Evolutionary conservation across 1,140 invertebrate species (phyloP), one percentile per base, ranked within the genome.

Genomic region (Micrasema longulum): DNA sequence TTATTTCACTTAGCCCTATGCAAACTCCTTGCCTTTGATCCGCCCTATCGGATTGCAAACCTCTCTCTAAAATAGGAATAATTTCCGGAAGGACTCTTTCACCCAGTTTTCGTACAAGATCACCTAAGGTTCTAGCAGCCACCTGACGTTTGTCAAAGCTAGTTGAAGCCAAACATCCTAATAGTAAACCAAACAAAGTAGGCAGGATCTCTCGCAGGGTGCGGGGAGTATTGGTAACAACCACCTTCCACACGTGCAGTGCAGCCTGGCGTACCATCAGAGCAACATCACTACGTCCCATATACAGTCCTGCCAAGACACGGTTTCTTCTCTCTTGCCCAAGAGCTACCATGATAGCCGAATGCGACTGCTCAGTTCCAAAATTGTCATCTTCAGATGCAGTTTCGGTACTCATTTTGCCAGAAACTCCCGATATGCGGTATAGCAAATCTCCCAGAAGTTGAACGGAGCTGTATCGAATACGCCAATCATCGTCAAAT

Each of bases 321-420:
- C 96, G 84, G 81, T 99, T 98, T 64, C 97, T 86, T 57, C 96
- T 85, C 76, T 98, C 96, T 2, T 88, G 88, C 9, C 98, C 97
- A 4, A 99, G 85, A 5, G 94, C 91, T 18, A 88, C 88, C 66
- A 98, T 92, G 74, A 99, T 98, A 0, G 95, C 94, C 80, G 90
- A 88, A 77, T 98, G 95, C 0, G 96, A 98, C 76, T 96, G 93
- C 83, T 99, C 97, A 0, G 98, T 99, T 62, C 97, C 98, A 85
- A 99, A 98, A 81, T 99, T 99, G 80, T 99, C 98, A 83, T 99
- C 98, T 81, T 99, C 98, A 77, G 93, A 94, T 2, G 96, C 95
- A 1, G 97, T 99, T 85, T 98, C 97, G 0, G 98, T 99, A 12
- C 95, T 97, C 96, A 99, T 99, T 85, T 99, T 99, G 52, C 97